Evolutionary conservation across 2,888 invertebrate species (phyloP).

Genomic region (Clitarchus hookeri): DNA sequence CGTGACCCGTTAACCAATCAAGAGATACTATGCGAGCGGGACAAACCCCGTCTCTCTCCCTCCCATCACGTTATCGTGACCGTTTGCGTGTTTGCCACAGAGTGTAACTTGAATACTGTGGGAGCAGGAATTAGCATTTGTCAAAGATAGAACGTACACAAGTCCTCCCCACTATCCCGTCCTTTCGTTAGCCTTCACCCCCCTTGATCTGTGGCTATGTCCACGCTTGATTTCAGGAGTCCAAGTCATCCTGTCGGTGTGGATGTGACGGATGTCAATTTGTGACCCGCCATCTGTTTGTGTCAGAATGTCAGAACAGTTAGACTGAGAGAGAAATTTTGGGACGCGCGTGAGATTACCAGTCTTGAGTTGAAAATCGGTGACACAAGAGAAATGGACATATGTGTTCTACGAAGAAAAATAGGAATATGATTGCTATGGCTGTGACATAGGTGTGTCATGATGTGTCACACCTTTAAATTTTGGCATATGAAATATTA

Average conservation of each 20-base stretch:
- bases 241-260: background rate
- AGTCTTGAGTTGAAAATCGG: too few relatives aligned
- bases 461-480: too few relatives aligned
- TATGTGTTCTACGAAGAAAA: too few relatives aligned
- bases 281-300: background rate
- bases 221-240: background rate
- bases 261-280: background rate
- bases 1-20: background rate
- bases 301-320: background rate
- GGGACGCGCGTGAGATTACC: too few relatives aligned
- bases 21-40: background rate
- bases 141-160: background rate
- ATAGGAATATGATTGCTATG: too few relatives aligned
- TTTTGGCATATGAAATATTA: too few relatives aligned
- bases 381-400: too few relatives aligned
- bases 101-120: background rate
- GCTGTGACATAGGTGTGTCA: too few relatives aligned
- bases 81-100: background rate
- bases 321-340: background rate
- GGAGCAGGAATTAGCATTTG: background rate
- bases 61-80: background rate
- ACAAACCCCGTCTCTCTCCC: background rate
- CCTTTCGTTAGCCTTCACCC: background rate
- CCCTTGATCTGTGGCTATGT: background rate
- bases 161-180: background rate